Evolutionary conservation across 2,888 invertebrate species (phyloP).

Genomic region (Desoria tigrina): DNA sequence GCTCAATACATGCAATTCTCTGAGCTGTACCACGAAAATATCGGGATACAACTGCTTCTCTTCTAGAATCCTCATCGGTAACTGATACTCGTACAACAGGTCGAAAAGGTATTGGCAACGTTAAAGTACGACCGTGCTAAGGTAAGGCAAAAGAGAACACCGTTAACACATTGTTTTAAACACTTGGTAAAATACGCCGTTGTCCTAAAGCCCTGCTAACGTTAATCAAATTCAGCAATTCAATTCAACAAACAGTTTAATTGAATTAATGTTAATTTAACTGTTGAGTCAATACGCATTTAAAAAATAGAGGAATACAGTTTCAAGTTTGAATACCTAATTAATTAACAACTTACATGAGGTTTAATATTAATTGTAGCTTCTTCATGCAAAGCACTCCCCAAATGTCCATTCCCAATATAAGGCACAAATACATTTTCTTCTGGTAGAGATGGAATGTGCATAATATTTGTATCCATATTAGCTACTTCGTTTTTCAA

Average conservation of each 20-base stretch:
- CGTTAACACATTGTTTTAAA: no score
- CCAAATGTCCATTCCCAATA: constrained; percentile 74
- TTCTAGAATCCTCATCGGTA: constrained; percentile 62
- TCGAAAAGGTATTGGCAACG: constrained; percentile 67
- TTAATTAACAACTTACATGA: constrained; percentile 30
- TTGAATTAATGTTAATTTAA: no score
- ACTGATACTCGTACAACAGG: constrained; percentile 65
- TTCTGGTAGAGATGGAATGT: constrained; percentile 61
- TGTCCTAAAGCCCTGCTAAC: background rate
- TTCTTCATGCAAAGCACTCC: constrained; percentile 66
- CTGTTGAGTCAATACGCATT: no score
- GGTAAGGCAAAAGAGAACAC: no score
- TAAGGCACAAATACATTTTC: constrained; percentile 69
- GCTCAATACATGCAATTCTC: constrained; percentile 55
- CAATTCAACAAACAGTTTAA: no score
- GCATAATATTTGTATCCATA: constrained; percentile 69
- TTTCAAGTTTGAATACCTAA: background rate
- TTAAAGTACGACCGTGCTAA: constrained; percentile 65
- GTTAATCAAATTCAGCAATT: no score
- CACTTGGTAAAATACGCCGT: background rate
- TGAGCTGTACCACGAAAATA: constrained; percentile 67
- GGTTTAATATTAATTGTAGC: constrained; percentile 68
- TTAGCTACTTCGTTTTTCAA: constrained; percentile 66
- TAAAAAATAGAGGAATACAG: no score
- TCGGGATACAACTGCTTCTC: constrained; percentile 70